Evolutionary conservation across 2,888 invertebrate species (phyloP).

Genomic region (Rhyacophila evoluta): DNA sequence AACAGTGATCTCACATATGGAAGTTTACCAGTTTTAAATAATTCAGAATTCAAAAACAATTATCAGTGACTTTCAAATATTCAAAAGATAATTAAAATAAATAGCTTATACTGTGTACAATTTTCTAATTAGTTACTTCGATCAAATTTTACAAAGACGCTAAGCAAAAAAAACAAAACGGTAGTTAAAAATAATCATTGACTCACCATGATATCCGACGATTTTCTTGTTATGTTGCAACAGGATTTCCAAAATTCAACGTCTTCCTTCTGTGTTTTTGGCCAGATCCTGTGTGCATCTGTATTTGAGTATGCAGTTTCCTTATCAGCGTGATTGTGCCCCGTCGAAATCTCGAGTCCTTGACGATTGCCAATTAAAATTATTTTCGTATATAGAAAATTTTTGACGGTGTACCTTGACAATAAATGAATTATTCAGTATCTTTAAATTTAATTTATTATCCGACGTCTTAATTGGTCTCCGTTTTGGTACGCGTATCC

Average conservation of each 20-base stretch:
- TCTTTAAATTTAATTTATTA: neutral
- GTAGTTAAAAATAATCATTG: neutral
- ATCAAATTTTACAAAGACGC: too few species aligned
- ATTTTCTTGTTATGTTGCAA: neutral
- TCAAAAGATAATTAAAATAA: neutral
- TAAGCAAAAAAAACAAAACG: too few species aligned
- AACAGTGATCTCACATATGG: too few species aligned
- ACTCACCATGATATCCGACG: neutral
- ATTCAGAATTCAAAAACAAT: too few species aligned
- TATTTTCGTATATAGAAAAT: neutral
- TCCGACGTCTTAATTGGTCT: neutral
- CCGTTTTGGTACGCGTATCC: neutral
- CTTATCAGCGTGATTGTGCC: neutral
- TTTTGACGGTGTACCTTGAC: neutral
- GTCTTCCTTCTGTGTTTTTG: neutral
- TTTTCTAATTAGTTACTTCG: too few species aligned
- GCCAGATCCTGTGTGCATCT: constrained; percentile 10
- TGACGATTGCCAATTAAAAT: neutral
- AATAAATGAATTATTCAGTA: neutral
- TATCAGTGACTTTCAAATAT: too few species aligned
- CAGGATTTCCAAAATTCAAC: constrained; percentile 1
- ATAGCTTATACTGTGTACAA: too few species aligned
- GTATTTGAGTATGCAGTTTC: neutral
- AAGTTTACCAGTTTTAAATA: too few species aligned
- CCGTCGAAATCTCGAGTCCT: neutral